Evolutionary conservation across 37 sponge, comb jelly and placozoan species (phyloP), one percentile per base, ranked within the genome.

Genomic region (Axinella damicornis): DNA sequence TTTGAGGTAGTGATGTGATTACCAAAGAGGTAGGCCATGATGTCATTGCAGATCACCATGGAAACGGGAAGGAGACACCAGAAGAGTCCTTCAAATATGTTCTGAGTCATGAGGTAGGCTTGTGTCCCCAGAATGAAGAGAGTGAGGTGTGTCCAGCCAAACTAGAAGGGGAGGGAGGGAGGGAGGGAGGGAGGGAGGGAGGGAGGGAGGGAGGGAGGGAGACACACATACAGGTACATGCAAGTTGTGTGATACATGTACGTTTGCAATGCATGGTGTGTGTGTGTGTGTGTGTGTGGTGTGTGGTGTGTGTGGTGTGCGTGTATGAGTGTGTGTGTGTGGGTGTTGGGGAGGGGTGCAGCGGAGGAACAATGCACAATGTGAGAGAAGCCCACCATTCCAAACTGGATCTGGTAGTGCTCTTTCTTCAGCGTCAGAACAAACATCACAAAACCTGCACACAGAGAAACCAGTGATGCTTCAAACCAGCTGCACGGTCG

Each of bases 1-100:
- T n/a, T n/a, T n/a, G n/a, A n/a, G n/a, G 27, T n/a, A 14, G 6
- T 54, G 12, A 24, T 15, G 34, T 65, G 21, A 76, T 80, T 74
- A 88, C 93, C 99, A 82, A 90, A 98, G 53, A 98, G 65, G 60
- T 98, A 98, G 37, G 99, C 99, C 91, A 92, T 90, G 64, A 98
- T 95, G 88, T 98, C 99, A 78, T 98, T 98, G 79, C 99, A 96
- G 38, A 98, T 87, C 38, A 98, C 99, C 91, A 96, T 77, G 59
- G 90, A 85, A 39, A 96, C 89, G n/a, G 99, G 96, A 34, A 94
- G 80, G 13, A 98, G 81, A 78, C 96, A 92, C 99, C 99, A 98
- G 87, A 86, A 92, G 32, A 94, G 69, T 6, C 90, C 90, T 37
- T 85, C 89, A 81, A 94, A 96, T 24, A 89, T 68, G 80, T 94